phyloP scores from a whole-genome alignment of 2,113 vertebrate species.

The Amblyornis subalaris region DNA sequence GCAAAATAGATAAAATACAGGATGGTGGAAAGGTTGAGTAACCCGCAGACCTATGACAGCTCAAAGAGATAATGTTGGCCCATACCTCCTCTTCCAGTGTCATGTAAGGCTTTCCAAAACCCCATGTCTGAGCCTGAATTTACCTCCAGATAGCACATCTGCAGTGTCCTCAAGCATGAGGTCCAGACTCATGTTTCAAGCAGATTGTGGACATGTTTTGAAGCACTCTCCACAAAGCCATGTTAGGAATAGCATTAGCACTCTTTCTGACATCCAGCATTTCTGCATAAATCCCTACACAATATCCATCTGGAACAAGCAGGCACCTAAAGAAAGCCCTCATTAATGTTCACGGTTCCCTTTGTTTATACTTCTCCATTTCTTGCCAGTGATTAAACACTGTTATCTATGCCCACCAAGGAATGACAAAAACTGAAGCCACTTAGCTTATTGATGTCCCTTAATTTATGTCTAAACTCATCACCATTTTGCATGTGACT shows the following conservation, averaged over 20 bases:
- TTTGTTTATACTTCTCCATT: neutral
- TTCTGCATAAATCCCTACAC: neutral
- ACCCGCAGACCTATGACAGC: neutral
- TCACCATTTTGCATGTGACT: neutral
- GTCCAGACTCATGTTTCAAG: neutral
- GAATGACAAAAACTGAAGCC: neutral
- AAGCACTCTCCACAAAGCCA: neutral
- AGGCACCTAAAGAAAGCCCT: neutral
- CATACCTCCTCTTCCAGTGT: neutral
- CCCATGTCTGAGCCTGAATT: neutral
- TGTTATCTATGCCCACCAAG: neutral
- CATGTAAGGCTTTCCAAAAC: neutral
- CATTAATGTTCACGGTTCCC: neutral
- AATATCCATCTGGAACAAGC: neutral
- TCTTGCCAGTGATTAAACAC: neutral
- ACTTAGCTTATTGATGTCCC: neutral
- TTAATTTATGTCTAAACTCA: neutral
- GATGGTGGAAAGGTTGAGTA: neutral
- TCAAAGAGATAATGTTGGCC: neutral
- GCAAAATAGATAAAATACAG: neutral
- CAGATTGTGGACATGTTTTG: neutral
- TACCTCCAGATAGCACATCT: neutral
- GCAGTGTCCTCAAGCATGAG: neutral
- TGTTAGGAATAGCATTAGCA: neutral
- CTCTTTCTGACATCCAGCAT: neutral